Evolutionary conservation across 2,113 vertebrate genomes (phyloP).

Genomic region (Aegypius monachus): DNA sequence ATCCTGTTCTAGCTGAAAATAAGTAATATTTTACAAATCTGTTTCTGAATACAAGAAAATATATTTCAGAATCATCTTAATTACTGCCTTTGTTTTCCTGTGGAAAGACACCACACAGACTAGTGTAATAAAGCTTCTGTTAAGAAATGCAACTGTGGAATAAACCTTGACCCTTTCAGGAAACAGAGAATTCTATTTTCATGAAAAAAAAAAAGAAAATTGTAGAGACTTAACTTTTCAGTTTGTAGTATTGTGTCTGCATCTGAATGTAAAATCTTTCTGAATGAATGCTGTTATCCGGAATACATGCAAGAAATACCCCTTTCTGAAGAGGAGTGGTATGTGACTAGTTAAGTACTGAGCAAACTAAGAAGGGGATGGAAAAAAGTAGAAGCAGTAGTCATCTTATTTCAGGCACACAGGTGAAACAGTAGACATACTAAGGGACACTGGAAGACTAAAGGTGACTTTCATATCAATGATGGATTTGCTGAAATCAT

Average conservation of each 20-base stretch:
- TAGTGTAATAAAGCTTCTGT: neutral
- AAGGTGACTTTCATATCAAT: conserved; percentile 14
- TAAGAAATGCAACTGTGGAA: neutral
- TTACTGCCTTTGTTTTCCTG: neutral
- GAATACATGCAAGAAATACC: neutral
- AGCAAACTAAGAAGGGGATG: neutral
- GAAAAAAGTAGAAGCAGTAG: neutral
- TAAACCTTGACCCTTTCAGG: neutral
- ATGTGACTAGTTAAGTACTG: neutral
- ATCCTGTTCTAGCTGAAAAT: neutral
- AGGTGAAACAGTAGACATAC: neutral
- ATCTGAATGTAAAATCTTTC: neutral
- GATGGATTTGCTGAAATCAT: neutral
- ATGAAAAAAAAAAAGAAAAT: neutral
- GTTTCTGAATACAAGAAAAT: neutral
- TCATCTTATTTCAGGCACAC: neutral
- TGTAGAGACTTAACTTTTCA: neutral
- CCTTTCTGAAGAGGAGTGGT: neutral
- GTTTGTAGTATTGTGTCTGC: neutral
- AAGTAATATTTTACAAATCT: neutral
- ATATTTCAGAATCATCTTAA: neutral
- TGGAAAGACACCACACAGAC: neutral
- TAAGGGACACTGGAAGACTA: neutral
- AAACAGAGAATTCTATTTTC: neutral
- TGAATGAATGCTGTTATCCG: neutral